A percentile compares a stretch with the other conserved stretches of the same genome.
These are phyloP conservation scores for Lissocephala sabroskyi DNA, from an alignment of 2,888 invertebrate species.

Conservation along the genomic window DNA sequence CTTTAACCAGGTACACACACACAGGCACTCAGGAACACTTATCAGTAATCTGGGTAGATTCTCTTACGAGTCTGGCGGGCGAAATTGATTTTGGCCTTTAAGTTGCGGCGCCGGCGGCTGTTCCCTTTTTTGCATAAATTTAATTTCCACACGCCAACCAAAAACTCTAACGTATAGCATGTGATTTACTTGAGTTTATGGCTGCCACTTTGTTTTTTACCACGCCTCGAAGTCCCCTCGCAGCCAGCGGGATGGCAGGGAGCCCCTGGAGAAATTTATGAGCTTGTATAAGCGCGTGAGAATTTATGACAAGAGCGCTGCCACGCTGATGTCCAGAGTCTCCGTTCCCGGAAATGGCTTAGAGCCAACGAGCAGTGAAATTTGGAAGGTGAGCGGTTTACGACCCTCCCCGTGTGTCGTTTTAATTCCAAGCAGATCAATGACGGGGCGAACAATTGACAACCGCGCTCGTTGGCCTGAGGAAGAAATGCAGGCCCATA, in stretches of 20 bases:
- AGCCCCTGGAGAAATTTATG: slow-evolving; percentile 40
- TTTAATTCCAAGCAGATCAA: too few species aligned
- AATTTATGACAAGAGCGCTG: slow-evolving; percentile 30
- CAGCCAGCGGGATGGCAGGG: too few species aligned
- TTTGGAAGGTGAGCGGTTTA: too few species aligned
- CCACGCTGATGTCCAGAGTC: too few species aligned
- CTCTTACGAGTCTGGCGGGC: background rate
- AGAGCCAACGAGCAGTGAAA: too few species aligned
- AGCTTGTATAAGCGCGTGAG: slow-evolving; percentile 39
- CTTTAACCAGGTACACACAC: slow-evolving; percentile 17
- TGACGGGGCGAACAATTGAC: too few species aligned
- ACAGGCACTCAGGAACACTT: background rate
- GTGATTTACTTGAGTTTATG: slow-evolving; percentile 48
- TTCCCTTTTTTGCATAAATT: slow-evolving; percentile 29
- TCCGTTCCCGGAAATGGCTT: too few species aligned
- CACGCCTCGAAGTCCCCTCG: too few species aligned
- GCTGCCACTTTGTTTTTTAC: slow-evolving; percentile 22
- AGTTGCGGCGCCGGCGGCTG: background rate
- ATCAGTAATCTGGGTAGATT: too few species aligned
- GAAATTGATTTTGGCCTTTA: slow-evolving; percentile 47
- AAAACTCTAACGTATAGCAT: slow-evolving; percentile 31
- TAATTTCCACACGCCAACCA: slow-evolving; percentile 41
- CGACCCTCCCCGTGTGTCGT: too few species aligned
- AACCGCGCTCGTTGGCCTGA: too few species aligned
- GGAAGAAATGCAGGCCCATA: background rate